A percentile compares a stretch with the other conserved stretches of the same genome.
These are phyloP conservation scores for Sipha maydis DNA, from an alignment of 2,888 invertebrate genomes.

Conservation along the genomic window DNA sequence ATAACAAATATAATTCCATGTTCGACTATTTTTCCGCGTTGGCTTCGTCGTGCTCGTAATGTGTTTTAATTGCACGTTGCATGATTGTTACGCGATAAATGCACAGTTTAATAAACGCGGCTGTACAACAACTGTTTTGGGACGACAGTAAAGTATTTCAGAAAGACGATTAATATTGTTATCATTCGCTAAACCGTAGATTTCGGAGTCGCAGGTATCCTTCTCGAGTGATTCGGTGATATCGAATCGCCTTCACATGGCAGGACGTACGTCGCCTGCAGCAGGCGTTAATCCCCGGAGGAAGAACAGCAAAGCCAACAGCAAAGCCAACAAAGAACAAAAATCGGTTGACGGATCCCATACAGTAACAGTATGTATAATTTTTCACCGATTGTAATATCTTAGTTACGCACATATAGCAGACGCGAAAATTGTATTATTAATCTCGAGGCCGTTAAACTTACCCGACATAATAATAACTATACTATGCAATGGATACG, in stretches of 20 bases:
- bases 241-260: conserved; percentile 8
- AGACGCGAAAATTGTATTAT: too few species aligned
- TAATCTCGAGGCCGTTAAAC: too few species aligned
- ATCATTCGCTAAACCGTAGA: too few species aligned
- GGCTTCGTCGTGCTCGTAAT: background rate
- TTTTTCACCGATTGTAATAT: background rate
- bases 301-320: conserved; percentile 17
- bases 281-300: background rate
- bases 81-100: background rate
- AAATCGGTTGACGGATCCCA: background rate
- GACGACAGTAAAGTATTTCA: too few species aligned
- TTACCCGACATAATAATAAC: too few species aligned
- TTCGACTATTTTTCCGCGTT: background rate
- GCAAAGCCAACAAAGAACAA: background rate
- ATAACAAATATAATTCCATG: background rate
- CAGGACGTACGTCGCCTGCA: conserved; percentile 3
- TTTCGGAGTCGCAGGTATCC: background rate
- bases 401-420: too few species aligned
- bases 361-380: conserved; percentile 12
- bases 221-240: background rate
- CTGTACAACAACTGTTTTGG: too few species aligned
- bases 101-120: too few species aligned
- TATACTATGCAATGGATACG: too few species aligned
- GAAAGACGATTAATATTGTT: too few species aligned
- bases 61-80: background rate